Base-by-base conservation (phyloP, 2,888 invertebrate species). In the Esperia sulphurella region DNA sequence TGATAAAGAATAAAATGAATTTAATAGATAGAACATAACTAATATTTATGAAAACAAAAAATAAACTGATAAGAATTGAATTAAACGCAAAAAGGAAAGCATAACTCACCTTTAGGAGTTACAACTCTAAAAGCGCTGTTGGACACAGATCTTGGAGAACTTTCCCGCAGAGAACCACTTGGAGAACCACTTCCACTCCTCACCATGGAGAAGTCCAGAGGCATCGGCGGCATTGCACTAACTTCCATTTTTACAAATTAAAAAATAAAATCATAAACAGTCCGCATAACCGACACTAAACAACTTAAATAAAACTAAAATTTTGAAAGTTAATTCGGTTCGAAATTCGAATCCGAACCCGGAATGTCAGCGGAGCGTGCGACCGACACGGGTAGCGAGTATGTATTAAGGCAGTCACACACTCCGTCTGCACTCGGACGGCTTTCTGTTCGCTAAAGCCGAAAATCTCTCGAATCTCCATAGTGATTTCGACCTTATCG, bases 61-160 rank as follows among this genome's bases (percentile, higher is more conserved):
- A 3, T 21, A 3, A 21, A 21, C 21, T 21, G 21, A 21, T 21
- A 21, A 21, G 21, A 21, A 21, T 21, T 21, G 5, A 21, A 21
- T 21, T 21, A 21, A 21, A 21, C 5, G 21, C 21, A 21, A 21
- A n/a, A n/a, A n/a, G n/a, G 21, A 21, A 21, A 21, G 21, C 21
- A n/a, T 21, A 21, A 21, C 75, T 80, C 82, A 81, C 92, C 92
- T 86, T 93, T 93, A 3, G 93, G 93, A 3, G 92, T 93, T 63
- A 93, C 93, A 47, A 93, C 91, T 61, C 92, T 89, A 72, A 93
- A 93, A 28, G 93, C 93, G 87, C 93, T 93, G 63, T 83, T 87
- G 30, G 86, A 83, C 31, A 83, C 84, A 45, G 82, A 80, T 50
- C 87, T 74, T 56, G 89, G 88, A 3, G 87, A 89, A 37, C 68